Conservation (phyloP, 2,888 invertebrate genomes). For the Zele albiditarsus region DNA sequence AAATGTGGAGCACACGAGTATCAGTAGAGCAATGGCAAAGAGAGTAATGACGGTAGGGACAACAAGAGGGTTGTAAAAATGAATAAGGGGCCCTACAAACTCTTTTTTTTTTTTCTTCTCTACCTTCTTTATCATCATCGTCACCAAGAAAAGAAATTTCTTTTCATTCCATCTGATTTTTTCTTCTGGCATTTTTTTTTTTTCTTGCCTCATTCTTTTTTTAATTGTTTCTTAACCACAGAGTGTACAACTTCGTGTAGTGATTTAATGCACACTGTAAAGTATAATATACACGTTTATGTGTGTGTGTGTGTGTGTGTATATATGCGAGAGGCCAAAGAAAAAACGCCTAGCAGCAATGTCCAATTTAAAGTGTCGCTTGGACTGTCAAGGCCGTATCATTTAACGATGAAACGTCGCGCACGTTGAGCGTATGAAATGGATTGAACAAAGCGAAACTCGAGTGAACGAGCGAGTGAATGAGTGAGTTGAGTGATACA, state of each 20-base stretch:
- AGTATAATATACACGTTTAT: not conserved
- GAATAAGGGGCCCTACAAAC: not conserved
- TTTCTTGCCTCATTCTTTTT: not conserved
- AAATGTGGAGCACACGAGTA: not conserved
- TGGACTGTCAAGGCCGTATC: slow-evolving; percentile 59
- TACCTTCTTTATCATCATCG: not conserved
- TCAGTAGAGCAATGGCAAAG: not conserved
- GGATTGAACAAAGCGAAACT: slow-evolving; percentile 15
- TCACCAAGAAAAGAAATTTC: not conserved
- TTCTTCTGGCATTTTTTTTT: not conserved
- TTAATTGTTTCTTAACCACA: not conserved
- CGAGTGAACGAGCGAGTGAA: slow-evolving; percentile 3
- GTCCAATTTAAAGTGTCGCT: slow-evolving; percentile 34
- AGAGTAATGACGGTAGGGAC: not conserved
- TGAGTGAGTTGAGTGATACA: not conserved
- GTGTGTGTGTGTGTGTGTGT: not conserved
- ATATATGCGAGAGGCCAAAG: not conserved
- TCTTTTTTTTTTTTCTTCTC: not conserved
- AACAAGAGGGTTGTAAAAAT: not conserved
- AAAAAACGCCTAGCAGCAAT: slow-evolving; percentile 28
- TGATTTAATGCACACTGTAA: slow-evolving; percentile 3
- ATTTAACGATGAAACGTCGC: slow-evolving; percentile 56
- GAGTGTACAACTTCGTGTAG: not conserved
- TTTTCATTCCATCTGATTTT: not conserved
- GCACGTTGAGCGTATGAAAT: slow-evolving; percentile 42